A percentile compares a stretch with the other conserved stretches of the same genome.
These are phyloP conservation scores for Limonius californicus DNA, from an alignment of 1,140 invertebrate species.

Conservation along the genomic window DNA sequence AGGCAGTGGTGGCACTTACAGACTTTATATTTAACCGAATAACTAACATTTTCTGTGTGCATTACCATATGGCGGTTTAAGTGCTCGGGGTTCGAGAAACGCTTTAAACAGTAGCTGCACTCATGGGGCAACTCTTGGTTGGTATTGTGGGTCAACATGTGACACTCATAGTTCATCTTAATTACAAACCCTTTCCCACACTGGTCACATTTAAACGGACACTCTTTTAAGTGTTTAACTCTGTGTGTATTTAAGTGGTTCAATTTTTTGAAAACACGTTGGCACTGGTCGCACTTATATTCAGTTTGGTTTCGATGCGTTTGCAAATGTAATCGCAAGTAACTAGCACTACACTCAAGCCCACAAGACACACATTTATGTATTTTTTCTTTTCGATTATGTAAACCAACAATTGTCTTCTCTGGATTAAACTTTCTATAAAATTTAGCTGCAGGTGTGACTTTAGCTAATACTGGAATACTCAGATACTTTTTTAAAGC, in stretches of 20 bases:
- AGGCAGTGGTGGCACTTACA: conserved; percentile 29
- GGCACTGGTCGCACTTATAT: conserved; percentile 30
- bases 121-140: conserved; percentile 27
- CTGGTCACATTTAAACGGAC: conserved; percentile 30
- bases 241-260: conserved; percentile 32
- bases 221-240: conserved; percentile 31
- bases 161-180: conserved; percentile 32
- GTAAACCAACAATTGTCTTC: neutral
- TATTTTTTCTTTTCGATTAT: conserved; percentile 18
- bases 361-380: conserved; percentile 28
- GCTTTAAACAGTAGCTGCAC: conserved; percentile 27
- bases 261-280: conserved; percentile 28
- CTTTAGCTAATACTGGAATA: conserved; percentile 24
- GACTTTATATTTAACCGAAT: conserved; percentile 30
- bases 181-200: conserved; percentile 33
- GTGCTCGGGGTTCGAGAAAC: conserved; percentile 33
- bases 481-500: conserved; percentile 30
- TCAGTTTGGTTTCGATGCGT: conserved; percentile 27
- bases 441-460: conserved; percentile 20
- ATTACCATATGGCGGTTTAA: conserved; percentile 27
- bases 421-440: conserved; percentile 12
- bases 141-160: conserved; percentile 29
- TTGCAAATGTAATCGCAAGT: conserved; percentile 27
- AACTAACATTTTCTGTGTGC: conserved; percentile 31
- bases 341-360: conserved; percentile 16